These are phyloP conservation scores for Piprites chloris DNA, from an alignment of 2,113 vertebrate genomes.

Conservation along the genomic window DNA sequence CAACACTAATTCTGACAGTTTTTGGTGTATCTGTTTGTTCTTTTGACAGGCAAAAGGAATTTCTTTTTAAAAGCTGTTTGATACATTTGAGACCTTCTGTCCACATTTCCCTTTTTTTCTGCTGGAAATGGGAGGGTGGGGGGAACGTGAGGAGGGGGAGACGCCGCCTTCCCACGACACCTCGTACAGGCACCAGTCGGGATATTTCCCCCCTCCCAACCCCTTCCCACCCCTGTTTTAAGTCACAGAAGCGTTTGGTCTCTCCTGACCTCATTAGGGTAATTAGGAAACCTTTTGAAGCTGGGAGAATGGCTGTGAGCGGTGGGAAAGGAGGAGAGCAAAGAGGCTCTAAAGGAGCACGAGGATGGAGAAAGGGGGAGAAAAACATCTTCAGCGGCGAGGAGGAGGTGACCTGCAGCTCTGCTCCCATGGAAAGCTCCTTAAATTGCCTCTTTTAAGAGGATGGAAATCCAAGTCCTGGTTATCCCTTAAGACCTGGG, in stretches of 20 bases:
- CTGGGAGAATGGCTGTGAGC: slow-evolving; percentile 60
- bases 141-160: neutral
- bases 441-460: neutral
- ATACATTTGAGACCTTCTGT: slow-evolving; percentile 61
- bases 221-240: neutral
- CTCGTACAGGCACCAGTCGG: neutral
- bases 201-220: neutral
- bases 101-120: neutral
- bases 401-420: neutral
- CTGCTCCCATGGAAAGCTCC: neutral
- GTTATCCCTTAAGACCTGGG: neutral
- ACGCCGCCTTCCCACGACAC: neutral
- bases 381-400: neutral
- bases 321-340: slow-evolving; percentile 46
- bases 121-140: neutral
- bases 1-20: slow-evolving; percentile 54
- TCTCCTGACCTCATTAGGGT: slow-evolving; percentile 79
- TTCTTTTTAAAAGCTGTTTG: slow-evolving; percentile 66
- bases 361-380: neutral
- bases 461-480: neutral
- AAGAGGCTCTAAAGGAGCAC: neutral
- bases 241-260: slow-evolving; percentile 62
- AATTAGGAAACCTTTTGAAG: slow-evolving; percentile 78
- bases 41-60: slow-evolving; percentile 54
- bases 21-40: slow-evolving; percentile 38